Evolutionary conservation across 2,113 vertebrate genomes (phyloP).

Genomic region (Channa argus): DNA sequence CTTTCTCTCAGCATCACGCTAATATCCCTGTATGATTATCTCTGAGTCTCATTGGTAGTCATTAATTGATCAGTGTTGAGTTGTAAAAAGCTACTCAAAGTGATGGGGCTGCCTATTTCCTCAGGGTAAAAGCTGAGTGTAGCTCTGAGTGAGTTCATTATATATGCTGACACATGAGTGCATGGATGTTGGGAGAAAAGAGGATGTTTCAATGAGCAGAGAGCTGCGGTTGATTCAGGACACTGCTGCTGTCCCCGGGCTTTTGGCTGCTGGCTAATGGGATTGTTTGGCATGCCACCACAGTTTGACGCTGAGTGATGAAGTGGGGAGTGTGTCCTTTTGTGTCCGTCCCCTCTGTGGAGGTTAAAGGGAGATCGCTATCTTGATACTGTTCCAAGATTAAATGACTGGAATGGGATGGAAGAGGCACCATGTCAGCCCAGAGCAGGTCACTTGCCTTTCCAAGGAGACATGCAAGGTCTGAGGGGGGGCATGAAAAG

Average conservation of each 20-base stretch:
- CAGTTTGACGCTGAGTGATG: conserved; percentile 75
- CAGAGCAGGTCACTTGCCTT: conserved; percentile 47
- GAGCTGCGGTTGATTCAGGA: conserved; percentile 59
- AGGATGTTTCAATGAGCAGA: conserved; percentile 50
- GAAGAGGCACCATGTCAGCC: conserved; percentile 50
- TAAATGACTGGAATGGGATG: conserved; percentile 74
- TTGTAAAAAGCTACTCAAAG: conserved; percentile 77
- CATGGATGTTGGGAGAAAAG: conserved; percentile 49
- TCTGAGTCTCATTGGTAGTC: conserved; percentile 65
- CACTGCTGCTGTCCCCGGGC: conserved; percentile 37
- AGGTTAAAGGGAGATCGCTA: conserved; percentile 76
- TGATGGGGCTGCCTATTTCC: conserved; percentile 62
- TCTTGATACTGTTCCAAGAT: conserved; percentile 80
- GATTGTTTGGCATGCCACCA: conserved; percentile 78
- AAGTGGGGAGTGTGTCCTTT: conserved; percentile 59
- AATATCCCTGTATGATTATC: conserved; percentile 55
- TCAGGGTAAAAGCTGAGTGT: conserved; percentile 69
- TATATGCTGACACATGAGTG: conserved; percentile 73
- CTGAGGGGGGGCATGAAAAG: conserved; percentile 43
- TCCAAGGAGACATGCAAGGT: conserved; percentile 58
- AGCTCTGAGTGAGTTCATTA: conserved; percentile 66
- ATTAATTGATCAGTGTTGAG: conserved; percentile 78
- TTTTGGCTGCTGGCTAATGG: conserved; percentile 68
- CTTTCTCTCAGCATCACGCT: conserved; percentile 51
- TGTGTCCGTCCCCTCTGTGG: conserved; percentile 67